Evolutionary conservation across 30 jellyfish, hydroid and myxozoan genomes (phyloP).

Genomic region (Cassiopea andromeda): DNA sequence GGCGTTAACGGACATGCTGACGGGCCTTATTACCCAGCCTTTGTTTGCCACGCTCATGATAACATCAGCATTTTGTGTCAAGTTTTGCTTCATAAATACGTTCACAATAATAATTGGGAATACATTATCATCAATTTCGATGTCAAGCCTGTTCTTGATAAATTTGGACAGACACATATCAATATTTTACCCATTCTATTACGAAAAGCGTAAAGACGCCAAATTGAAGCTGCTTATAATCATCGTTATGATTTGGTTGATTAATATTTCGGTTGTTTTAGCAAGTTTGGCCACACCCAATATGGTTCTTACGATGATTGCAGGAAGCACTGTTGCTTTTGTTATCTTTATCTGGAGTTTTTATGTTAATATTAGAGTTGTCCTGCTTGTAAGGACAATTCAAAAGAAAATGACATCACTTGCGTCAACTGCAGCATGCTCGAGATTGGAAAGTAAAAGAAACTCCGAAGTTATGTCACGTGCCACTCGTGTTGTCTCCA

Average conservation of each 20-base stretch:
- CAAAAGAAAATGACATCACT: constrained; percentile 13
- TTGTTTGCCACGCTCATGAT: constrained; percentile 35
- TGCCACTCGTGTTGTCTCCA: constrained; percentile 41
- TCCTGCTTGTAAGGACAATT: constrained; percentile 17
- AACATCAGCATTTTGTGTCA: constrained; percentile 37
- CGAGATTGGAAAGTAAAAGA: background rate
- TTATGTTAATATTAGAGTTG: constrained; percentile 30
- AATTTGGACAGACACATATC: constrained; percentile 33
- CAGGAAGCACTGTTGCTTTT: constrained; percentile 26
- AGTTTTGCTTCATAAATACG: constrained; percentile 38
- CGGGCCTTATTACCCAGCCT: constrained; percentile 38
- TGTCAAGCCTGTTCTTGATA: constrained; percentile 34
- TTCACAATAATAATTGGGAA: constrained; percentile 20
- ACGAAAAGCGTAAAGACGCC: constrained; percentile 26
- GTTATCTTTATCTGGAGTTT: constrained; percentile 34
- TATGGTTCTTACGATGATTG: background rate
- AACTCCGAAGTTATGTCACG: constrained; percentile 38
- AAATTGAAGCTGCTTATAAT: background rate
- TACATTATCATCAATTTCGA: constrained; percentile 22
- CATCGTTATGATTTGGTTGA: constrained; percentile 16
- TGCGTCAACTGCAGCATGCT: background rate
- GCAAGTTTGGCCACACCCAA: constrained; percentile 47
- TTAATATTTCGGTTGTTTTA: background rate
- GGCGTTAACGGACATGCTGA: constrained; percentile 41
- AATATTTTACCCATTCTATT: constrained; percentile 36